These are phyloP conservation scores for Asteroscopus sphinx DNA, from an alignment of 2,888 invertebrate genomes.

Conservation along the genomic window DNA sequence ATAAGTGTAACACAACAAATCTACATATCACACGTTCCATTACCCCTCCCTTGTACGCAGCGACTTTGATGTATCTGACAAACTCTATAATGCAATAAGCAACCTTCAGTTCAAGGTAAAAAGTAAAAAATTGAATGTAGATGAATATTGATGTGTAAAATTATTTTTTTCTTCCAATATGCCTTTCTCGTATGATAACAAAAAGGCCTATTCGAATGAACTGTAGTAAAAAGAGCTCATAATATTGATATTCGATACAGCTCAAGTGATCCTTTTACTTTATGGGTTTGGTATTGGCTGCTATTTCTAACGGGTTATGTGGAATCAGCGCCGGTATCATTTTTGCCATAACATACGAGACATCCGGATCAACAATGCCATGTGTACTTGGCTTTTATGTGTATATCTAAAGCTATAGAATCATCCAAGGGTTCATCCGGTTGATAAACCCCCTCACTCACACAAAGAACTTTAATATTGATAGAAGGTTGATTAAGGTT, in stretches of 20 bases:
- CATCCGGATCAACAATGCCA: too few species aligned
- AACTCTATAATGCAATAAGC: slow-evolving; percentile 11
- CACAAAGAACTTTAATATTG: too few species aligned
- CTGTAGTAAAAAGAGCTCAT: slow-evolving; percentile 41
- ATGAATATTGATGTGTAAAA: slow-evolving; percentile 26
- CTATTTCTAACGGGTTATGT: slow-evolving; percentile 16
- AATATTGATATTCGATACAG: slow-evolving; percentile 56
- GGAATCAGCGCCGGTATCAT: slow-evolving; percentile 4
- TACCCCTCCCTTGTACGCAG: slow-evolving; percentile 67
- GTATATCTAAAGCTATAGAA: too few species aligned
- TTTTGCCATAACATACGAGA: too few species aligned
- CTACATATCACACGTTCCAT: slow-evolving; percentile 82
- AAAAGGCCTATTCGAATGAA: slow-evolving; percentile 51
- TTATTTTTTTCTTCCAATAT: slow-evolving; percentile 44
- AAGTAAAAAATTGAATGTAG: slow-evolving; percentile 37
- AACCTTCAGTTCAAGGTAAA: slow-evolving; percentile 20
- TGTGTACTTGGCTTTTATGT: too few species aligned
- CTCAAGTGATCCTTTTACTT: slow-evolving; percentile 54
- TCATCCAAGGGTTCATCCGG: too few species aligned
- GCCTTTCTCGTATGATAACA: slow-evolving; percentile 50
- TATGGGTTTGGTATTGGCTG: slow-evolving; percentile 26
- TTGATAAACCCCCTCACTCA: too few species aligned
- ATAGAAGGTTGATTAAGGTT: too few species aligned
- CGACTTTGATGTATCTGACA: slow-evolving; percentile 47
- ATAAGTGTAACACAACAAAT: slow-evolving; percentile 75